phyloP scores from a whole-genome alignment of 2,888 invertebrate species.

The Harpalus rufipes region DNA sequence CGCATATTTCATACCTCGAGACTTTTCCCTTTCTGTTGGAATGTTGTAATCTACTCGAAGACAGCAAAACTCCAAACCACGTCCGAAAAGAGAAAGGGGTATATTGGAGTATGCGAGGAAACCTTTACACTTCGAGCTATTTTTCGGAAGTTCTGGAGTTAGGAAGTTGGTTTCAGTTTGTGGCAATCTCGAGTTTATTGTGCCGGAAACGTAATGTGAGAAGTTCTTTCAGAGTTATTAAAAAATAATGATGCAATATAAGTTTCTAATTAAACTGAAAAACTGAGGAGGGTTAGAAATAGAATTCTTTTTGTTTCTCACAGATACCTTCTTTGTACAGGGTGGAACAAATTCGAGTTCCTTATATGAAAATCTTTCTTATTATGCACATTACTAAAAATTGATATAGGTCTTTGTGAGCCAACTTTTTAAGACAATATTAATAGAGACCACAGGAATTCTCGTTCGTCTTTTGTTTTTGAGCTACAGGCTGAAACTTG shows the following conservation, averaged over 20 bases:
- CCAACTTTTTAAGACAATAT: too few species aligned
- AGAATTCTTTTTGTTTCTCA: background rate
- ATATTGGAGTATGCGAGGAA: constrained; percentile 14
- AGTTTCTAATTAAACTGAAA: constrained; percentile 9
- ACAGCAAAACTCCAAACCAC: background rate
- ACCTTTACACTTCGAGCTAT: constrained; percentile 19
- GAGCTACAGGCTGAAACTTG: too few species aligned
- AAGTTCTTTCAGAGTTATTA: constrained; percentile 33
- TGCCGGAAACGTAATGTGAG: constrained; percentile 2
- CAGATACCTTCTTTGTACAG: too few species aligned
- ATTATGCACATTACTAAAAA: too few species aligned
- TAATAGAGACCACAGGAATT: too few species aligned
- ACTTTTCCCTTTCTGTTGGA: background rate
- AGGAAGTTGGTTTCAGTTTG: constrained; percentile 36
- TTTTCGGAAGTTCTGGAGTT: constrained; percentile 26
- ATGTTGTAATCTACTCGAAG: background rate
- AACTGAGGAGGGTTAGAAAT: background rate
- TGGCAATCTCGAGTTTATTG: constrained; percentile 20
- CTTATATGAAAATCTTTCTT: too few species aligned
- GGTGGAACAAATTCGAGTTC: too few species aligned
- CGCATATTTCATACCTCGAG: constrained; percentile 18
- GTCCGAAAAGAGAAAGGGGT: background rate
- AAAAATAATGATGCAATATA: constrained; percentile 8
- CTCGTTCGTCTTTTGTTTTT: too few species aligned
- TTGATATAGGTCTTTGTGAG: too few species aligned